A percentile compares a stretch with the other conserved stretches of the same genome.
These are phyloP conservation scores for Drosophila ananassae DNA, from an alignment of 1,140 invertebrate genomes.

Conservation along the genomic window DNA sequence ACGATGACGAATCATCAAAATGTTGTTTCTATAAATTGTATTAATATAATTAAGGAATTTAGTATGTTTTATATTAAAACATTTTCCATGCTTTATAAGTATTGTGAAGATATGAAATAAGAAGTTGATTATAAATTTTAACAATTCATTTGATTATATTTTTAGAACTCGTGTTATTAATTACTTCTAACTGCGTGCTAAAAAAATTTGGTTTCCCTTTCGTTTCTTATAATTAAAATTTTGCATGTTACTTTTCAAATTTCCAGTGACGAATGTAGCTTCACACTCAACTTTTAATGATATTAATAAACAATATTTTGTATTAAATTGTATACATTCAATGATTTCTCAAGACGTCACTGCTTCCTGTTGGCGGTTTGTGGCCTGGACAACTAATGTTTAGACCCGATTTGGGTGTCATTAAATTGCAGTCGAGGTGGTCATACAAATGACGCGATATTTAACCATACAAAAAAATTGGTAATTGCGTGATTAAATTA, in stretches of 20 bases:
- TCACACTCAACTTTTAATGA: constrained; percentile 27
- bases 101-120: too few relatives aligned
- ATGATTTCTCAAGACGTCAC: constrained; percentile 43
- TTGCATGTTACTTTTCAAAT: constrained; percentile 46
- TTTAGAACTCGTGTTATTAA: constrained; percentile 10
- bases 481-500: constrained; percentile 33
- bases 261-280: constrained; percentile 13
- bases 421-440: constrained; percentile 61
- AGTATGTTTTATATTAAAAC: too few relatives aligned
- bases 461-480: constrained; percentile 42
- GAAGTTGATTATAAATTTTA: too few relatives aligned
- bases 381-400: constrained; percentile 45
- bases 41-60: background rate
- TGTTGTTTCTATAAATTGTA: background rate
- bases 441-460: constrained; percentile 60
- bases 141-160: background rate
- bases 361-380: constrained; percentile 55
- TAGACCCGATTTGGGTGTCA: constrained; percentile 56
- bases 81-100: too few relatives aligned
- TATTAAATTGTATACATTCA: constrained; percentile 4
- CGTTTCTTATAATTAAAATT: constrained; percentile 37
- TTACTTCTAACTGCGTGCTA: constrained; percentile 12
- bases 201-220: background rate
- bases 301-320: constrained; percentile 36
- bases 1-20: background rate